Evolutionary conservation across 2,888 invertebrate genomes (phyloP).

Genomic region (Cephus spinipes): DNA sequence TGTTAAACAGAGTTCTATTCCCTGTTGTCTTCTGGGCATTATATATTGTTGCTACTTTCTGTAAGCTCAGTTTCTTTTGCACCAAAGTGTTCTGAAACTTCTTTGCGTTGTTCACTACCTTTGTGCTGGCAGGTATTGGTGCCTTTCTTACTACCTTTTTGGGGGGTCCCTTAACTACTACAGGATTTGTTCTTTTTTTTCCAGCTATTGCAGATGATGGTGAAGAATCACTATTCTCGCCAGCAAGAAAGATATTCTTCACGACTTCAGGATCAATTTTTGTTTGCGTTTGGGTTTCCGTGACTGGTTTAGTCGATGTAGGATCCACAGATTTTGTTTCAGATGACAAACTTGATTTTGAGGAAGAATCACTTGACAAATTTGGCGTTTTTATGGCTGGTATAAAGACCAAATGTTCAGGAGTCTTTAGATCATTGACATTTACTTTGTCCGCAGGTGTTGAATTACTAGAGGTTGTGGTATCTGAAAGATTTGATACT

Average conservation of each 20-base stretch:
- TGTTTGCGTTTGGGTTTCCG: not conserved
- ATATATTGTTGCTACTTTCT: slow-evolving; percentile 37
- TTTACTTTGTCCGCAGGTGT: not conserved
- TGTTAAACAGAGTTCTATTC: slow-evolving; percentile 36
- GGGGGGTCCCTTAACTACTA: slow-evolving; percentile 26
- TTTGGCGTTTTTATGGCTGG: not conserved
- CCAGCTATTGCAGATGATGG: not conserved
- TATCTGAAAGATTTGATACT: not conserved
- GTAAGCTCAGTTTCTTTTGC: slow-evolving; percentile 49
- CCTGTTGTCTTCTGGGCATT: slow-evolving; percentile 31
- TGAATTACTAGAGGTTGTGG: not conserved
- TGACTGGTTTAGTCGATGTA: not conserved
- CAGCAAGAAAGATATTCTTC: not conserved
- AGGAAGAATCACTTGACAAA: not conserved
- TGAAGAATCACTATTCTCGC: not conserved
- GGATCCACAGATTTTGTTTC: not conserved
- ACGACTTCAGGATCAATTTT: not conserved
- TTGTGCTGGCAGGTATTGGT: slow-evolving; percentile 46
- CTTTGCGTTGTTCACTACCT: slow-evolving; percentile 57
- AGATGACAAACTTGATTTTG: not conserved
- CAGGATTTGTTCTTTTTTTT: slow-evolving; percentile 32
- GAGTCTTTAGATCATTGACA: not conserved
- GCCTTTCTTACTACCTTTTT: slow-evolving; percentile 48
- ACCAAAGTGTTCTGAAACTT: slow-evolving; percentile 50
- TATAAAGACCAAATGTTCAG: not conserved